Percentiles rank a stretch among this genome's conserved stretches.
Conservation (phyloP, 2,888 invertebrate genomes). For the Tipula confusa region DNA sequence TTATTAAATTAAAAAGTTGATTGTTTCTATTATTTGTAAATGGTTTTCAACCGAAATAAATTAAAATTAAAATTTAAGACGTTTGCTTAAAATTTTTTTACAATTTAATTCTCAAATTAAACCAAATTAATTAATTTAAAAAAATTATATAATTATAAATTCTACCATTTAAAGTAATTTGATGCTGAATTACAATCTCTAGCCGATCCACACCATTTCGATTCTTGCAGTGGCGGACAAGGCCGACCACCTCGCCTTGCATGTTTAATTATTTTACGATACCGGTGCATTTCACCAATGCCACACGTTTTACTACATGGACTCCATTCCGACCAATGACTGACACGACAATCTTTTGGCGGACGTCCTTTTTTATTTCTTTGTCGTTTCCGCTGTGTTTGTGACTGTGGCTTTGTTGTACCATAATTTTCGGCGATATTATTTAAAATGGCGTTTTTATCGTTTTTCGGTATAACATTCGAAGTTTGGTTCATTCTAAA, state of each 20-base stretch:
- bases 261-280: slow-evolving; percentile 70
- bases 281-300: slow-evolving; percentile 80
- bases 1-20: neutral
- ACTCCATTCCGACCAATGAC: slow-evolving; percentile 84
- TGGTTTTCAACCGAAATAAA: neutral
- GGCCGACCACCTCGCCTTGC: slow-evolving; percentile 73
- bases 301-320: slow-evolving; percentile 84
- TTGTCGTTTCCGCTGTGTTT: slow-evolving; percentile 47
- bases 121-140: neutral
- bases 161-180: slow-evolving; percentile 60
- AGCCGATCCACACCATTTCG: slow-evolving; percentile 82
- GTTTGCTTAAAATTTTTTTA: neutral
- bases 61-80: neutral
- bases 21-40: neutral
- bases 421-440: slow-evolving; percentile 67
- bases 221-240: slow-evolving; percentile 79
- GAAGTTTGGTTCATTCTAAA: neutral
- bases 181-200: slow-evolving; percentile 58
- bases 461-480: slow-evolving; percentile 55
- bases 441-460: slow-evolving; percentile 65
- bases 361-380: slow-evolving; percentile 52
- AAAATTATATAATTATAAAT: neutral
- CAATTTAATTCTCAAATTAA: neutral
- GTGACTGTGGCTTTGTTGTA: slow-evolving; percentile 51
- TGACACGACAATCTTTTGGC: slow-evolving; percentile 77